phyloP scores from a whole-genome alignment of 1,140 invertebrate species.

The Metopolophium dirhodum region DNA sequence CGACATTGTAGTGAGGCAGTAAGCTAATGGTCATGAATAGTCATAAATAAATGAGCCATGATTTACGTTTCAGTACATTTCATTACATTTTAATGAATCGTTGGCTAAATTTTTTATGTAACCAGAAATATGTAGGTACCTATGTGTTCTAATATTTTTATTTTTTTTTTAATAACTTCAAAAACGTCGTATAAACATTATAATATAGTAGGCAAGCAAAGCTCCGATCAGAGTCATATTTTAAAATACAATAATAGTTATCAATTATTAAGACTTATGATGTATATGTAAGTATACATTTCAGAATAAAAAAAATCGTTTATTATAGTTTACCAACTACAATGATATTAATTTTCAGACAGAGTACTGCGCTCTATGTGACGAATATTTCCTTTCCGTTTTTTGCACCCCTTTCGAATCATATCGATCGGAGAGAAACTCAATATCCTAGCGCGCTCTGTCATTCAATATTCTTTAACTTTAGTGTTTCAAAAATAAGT shows the following conservation, averaged over 20 bases:
- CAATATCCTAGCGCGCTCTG: conserved; percentile 37
- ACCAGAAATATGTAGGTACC: too few relatives aligned
- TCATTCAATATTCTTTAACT: background rate
- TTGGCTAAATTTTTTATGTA: too few relatives aligned
- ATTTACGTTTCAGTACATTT: too few relatives aligned
- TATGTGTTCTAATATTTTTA: too few relatives aligned
- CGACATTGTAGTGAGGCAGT: background rate
- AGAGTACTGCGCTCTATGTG: conserved; percentile 15
- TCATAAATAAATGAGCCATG: too few relatives aligned
- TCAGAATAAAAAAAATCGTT: background rate
- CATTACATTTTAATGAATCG: background rate
- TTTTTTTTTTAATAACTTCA: background rate
- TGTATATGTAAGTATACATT: background rate
- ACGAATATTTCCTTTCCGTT: background rate
- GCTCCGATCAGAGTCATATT: background rate
- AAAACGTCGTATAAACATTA: background rate
- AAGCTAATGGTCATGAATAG: too few relatives aligned
- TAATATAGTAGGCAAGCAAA: background rate
- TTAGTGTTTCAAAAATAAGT: background rate
- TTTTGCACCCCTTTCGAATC: background rate
- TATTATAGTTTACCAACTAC: background rate
- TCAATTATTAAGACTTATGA: background rate
- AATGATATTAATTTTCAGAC: background rate
- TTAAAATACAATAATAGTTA: background rate
- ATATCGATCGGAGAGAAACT: background rate